Conservation (phyloP, 2,888 invertebrate species). For the Villa cingulata region DNA sequence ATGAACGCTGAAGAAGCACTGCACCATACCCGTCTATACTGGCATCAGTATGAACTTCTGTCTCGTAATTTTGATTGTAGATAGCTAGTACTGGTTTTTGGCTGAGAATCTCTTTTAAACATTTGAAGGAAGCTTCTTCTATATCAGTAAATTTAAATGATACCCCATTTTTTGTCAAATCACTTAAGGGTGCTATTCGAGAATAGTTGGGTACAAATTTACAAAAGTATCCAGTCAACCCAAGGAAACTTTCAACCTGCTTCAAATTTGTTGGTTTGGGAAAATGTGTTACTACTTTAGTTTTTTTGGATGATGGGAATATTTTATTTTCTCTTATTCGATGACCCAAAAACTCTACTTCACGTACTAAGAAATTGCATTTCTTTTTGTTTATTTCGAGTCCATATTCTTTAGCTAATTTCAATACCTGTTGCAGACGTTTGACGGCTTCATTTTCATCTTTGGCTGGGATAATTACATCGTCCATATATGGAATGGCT, state of each 20-base stretch:
- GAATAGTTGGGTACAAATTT: neutral
- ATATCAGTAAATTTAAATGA: slow-evolving; percentile 12
- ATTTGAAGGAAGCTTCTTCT: slow-evolving; percentile 22
- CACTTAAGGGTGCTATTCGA: slow-evolving; percentile 4
- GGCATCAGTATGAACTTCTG: slow-evolving; percentile 22
- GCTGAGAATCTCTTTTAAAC: slow-evolving; percentile 6
- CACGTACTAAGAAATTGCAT: slow-evolving; percentile 15
- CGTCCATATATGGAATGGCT: slow-evolving; percentile 17
- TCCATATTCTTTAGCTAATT: slow-evolving; percentile 5
- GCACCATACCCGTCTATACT: slow-evolving; percentile 18
- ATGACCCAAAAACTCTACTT: slow-evolving; percentile 9
- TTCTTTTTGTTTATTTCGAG: slow-evolving; percentile 14
- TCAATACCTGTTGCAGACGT: slow-evolving; percentile 4
- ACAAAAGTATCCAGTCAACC: slow-evolving; percentile 4
- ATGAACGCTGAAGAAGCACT: slow-evolving; percentile 15
- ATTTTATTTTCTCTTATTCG: slow-evolving; percentile 1
- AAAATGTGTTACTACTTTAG: neutral
- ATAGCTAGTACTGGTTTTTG: slow-evolving; percentile 18
- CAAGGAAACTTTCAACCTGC: slow-evolving; percentile 17
- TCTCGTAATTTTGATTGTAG: slow-evolving; percentile 15
- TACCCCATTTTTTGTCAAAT: neutral
- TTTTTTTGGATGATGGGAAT: slow-evolving; percentile 3
- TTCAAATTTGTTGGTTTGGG: no score
- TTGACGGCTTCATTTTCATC: slow-evolving; percentile 2
- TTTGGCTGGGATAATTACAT: slow-evolving; percentile 13